These are phyloP conservation scores for Pogonophryne albipinna DNA, from an alignment of 2,797 vertebrate genomes.

Conservation along the genomic window DNA sequence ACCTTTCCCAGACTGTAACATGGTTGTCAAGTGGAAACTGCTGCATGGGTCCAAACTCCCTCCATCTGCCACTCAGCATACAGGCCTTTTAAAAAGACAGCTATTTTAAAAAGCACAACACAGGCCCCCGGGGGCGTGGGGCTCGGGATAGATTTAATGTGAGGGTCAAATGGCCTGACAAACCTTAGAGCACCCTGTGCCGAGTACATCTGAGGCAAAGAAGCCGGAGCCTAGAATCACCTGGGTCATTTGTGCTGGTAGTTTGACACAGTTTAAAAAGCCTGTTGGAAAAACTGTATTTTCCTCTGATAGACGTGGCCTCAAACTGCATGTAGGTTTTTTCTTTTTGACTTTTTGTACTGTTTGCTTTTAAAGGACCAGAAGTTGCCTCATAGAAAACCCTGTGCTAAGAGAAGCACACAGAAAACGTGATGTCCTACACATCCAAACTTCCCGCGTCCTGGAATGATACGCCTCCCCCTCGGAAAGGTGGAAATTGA, in stretches of 20 bases:
- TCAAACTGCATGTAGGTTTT: background rate
- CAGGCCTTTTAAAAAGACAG: constrained; percentile 79
- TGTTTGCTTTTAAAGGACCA: background rate
- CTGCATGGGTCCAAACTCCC: constrained; percentile 23
- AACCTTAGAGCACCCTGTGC: constrained; percentile 16
- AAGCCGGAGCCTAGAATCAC: constrained; percentile 14
- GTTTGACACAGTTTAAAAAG: background rate
- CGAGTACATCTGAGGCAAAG: constrained; percentile 31
- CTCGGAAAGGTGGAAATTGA: constrained; percentile 76
- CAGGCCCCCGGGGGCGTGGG: constrained; percentile 16
- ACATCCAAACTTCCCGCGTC: constrained; percentile 70
- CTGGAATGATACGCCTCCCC: constrained; percentile 66
- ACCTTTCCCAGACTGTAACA: too few species aligned
- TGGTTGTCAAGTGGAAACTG: constrained; percentile 30
- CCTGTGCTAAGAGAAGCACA: background rate
- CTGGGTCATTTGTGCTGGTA: constrained; percentile 7
- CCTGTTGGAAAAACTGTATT: background rate
- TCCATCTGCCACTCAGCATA: constrained; percentile 40
- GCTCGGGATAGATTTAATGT: constrained; percentile 52
- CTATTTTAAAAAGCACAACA: constrained; percentile 78
- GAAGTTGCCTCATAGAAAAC: background rate
- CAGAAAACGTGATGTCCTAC: constrained; percentile 72
- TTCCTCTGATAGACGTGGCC: background rate
- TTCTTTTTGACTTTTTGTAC: background rate
- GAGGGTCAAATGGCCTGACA: constrained; percentile 56